Base-by-base conservation (phyloP, 2,797 vertebrate genomes). In the Myiotriccus ornatus region DNA sequence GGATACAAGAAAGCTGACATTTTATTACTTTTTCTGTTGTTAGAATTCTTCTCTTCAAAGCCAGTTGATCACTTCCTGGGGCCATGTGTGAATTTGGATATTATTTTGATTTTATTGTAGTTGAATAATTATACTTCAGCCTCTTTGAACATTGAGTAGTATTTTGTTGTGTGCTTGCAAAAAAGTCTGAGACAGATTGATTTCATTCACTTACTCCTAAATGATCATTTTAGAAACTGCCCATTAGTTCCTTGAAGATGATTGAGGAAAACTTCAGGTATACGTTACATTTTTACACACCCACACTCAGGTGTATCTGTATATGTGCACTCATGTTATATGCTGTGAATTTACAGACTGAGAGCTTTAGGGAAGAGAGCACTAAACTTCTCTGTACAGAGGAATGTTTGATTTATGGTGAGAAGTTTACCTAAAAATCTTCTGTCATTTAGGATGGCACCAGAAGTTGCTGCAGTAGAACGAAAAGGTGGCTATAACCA, bases 401-500 rank as follows among this genome's bases (percentile, higher is more conserved):
- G 74, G 30, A 70, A 28, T 82, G 13, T 49, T 85, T 75, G 17
- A 49, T 65, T 80, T 59, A 10, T 60, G 25, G 8, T 3, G 8
- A 60, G 41, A 86, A 34, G 14, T 43, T 78, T 49, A 55, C 20
- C 30, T 86, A 12, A 79, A 63, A 85, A n/a, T 35, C 24, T 47
- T 70, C 46, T 56, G 5, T 27, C 12, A 0, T 97, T 69, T 37
- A 99, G 99, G 99, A 99, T 99, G 99, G 99, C 99, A 25, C 99
- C 99, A 65, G 99, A 99, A 97, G 99, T 99, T 10, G 99, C 99
- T 59, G 99, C 99, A 15, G 99, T 99, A 43, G 99, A 99, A 96
- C 98, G 99, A 95, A 99, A 99, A 97, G 99, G 99, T 63, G 99
- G 99, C 22, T 99, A 99, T 97, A 99, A 99, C 96, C 99, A 99